Conservation (phyloP, 2,888 invertebrate genomes). For the Ceratothoa steindachneri region DNA sequence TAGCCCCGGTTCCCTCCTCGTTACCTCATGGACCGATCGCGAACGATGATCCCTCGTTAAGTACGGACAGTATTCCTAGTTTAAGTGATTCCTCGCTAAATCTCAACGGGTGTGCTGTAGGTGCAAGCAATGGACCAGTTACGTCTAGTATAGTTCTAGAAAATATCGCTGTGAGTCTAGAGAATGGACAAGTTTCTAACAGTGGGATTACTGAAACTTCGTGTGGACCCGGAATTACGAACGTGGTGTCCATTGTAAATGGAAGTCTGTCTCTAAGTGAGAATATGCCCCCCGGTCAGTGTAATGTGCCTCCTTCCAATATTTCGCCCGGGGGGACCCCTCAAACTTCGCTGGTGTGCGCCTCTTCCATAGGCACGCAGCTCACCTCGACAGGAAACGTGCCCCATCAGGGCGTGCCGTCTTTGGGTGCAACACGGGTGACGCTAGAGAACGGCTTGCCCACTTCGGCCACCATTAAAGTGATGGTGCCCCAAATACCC, state of each 20-base stretch:
- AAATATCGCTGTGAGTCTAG: constrained; percentile 21
- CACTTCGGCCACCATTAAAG: not conserved
- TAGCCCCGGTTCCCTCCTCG: constrained; percentile 1
- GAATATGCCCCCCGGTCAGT: not conserved
- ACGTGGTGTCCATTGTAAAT: not conserved
- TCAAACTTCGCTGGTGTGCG: constrained; percentile 19
- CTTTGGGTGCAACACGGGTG: not conserved
- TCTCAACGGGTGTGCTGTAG: constrained; percentile 32
- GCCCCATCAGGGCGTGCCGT: constrained; percentile 1
- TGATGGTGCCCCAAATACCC: not conserved
- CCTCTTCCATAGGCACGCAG: constrained; percentile 18
- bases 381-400: constrained; percentile 1
- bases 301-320: not conserved
- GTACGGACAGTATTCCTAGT: constrained; percentile 40
- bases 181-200: not conserved
- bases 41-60: not conserved
- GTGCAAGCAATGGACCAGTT: constrained; percentile 36
- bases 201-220: not conserved
- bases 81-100: constrained; percentile 43
- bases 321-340: not conserved
- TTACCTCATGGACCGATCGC: constrained; percentile 8
- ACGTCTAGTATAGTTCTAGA: constrained; percentile 30
- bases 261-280: not conserved
- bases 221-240: not conserved
- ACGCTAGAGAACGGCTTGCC: not conserved